Conservation (phyloP, 2,797 vertebrate species). For the Sebastes jordani region DNA sequence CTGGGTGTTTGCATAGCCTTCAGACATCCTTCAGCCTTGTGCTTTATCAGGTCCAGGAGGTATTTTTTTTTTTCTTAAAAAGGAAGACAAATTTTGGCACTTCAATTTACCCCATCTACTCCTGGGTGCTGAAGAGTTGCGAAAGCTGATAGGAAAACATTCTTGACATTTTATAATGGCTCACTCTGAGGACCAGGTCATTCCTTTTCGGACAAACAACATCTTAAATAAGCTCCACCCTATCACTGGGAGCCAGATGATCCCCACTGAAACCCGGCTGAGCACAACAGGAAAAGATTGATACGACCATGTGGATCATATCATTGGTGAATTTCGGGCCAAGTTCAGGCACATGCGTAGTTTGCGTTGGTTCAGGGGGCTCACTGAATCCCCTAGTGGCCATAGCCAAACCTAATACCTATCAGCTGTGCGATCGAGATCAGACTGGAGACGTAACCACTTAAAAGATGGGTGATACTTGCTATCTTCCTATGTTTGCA, state of each 20-base stretch:
- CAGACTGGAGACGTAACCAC: too few relatives aligned
- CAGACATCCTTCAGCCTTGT: constrained; percentile 27
- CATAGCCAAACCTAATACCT: too few relatives aligned
- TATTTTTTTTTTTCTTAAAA: neutral
- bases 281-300: neutral
- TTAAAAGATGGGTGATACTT: too few relatives aligned
- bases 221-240: constrained; percentile 22
- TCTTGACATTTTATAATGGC: constrained; percentile 32
- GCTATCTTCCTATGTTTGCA: too few relatives aligned
- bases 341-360: neutral
- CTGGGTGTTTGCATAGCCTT: constrained; percentile 43
- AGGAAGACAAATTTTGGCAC: constrained; percentile 7
- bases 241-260: constrained; percentile 32
- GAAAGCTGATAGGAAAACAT: constrained; percentile 47
- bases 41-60: constrained; percentile 28
- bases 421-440: too few relatives aligned
- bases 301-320: neutral
- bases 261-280: neutral
- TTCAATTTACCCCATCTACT: constrained; percentile 44
- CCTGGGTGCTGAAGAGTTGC: constrained; percentile 23
- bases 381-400: too few relatives aligned
- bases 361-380: too few relatives aligned
- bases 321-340: neutral
- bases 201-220: constrained; percentile 37
- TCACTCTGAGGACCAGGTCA: constrained; percentile 17